Evolutionary conservation across 2,888 invertebrate species (phyloP), one percentile per base, ranked within the genome.

Genomic region (Timema podura): DNA sequence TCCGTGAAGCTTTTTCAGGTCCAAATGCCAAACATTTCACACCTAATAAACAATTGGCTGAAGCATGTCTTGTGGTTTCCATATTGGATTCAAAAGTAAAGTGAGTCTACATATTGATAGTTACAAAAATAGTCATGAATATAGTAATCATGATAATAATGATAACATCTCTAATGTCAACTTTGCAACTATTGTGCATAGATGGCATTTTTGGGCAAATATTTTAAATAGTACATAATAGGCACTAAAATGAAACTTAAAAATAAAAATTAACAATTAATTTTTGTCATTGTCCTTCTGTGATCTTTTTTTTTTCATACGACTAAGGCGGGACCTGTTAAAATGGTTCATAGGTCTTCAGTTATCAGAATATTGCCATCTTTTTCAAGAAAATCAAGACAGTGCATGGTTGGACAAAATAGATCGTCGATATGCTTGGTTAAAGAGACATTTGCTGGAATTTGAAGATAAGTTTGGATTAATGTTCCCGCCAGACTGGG

Each of bases 371-470:
- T 99, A 99, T 81, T 85, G 87, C 68, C 95, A 97, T 77, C 84
- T 99, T 70, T 99, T 98, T 83, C 92, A 95, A 68, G 91, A 95
- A 76, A 95, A 94, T 77, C 97, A 99, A 81, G 98, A 98, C 80
- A 91, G 90, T 65, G 96, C 98, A 1, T 99, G 99, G 98, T 81
- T 99, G 72, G 93, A 97, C 78, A 95, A 95, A 82, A 91, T 99
- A 68, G 96, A 97, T 79, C 91, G 92, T 71, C 86, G 96, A 67
- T 95, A 93, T 82, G 92, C 94, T 6, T 99, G 99, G 99, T 90
- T 99, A 65, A 98, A 99, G 80, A 86, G 92, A 13, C 95, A 96
- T 80, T 83, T 99, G 72, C 87, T 98, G 6, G 92, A 96, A 76
- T 98, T 98, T 82, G 99, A 99, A 81, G 93, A 96, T 73, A 89